These are phyloP conservation scores for Clavelina lepadiformis DNA, from an alignment of 23 tunicate species.

Conservation along the genomic window DNA sequence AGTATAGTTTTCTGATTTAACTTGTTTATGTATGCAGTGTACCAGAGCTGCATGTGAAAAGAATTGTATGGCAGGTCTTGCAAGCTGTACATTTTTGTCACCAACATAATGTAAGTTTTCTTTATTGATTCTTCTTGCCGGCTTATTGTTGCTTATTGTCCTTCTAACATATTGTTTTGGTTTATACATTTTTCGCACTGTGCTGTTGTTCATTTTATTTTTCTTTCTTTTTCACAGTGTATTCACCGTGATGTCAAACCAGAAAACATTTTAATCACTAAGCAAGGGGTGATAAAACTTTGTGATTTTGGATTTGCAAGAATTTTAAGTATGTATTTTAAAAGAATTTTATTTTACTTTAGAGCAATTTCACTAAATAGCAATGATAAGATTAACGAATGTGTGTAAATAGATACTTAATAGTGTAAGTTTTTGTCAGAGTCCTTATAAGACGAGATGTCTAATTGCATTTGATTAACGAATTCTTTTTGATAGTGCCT, in stretches of 20 bases:
- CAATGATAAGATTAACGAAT: too few species aligned
- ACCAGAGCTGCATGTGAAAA: conserved; percentile 84
- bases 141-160: neutral
- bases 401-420: too few species aligned
- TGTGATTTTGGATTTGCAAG: conserved; percentile 99
- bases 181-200: neutral
- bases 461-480: too few species aligned
- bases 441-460: too few species aligned
- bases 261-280: conserved; percentile 92
- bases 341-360: neutral
- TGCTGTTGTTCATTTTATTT: neutral
- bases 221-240: conserved; percentile 41
- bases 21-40: conserved; percentile 36
- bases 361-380: too few species aligned
- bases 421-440: too few species aligned
- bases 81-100: conserved; percentile 98
- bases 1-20: neutral
- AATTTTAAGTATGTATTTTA: conserved; percentile 71
- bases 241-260: conserved; percentile 99
- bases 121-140: too few species aligned
- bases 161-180: neutral
- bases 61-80: conserved; percentile 96
- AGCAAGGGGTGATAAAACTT: conserved; percentile 88
- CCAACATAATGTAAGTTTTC: conserved; percentile 81
- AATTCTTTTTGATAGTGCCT: too few species aligned